Conservation (phyloP, 1,140 invertebrate genomes). For the Drosophila takahashii region DNA sequence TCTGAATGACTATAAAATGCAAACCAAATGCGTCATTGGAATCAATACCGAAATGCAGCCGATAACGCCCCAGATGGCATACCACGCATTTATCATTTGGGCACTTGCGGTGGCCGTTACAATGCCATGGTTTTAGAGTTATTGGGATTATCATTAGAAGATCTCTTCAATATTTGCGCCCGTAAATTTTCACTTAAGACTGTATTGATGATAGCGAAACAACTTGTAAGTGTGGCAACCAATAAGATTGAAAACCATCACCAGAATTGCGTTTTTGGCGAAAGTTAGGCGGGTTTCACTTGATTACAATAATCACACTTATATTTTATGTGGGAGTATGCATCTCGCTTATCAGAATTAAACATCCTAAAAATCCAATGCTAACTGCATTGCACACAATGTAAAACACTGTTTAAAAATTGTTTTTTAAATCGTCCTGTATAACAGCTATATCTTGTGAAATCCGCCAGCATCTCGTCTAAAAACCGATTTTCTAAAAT, state of each 20-base stretch:
- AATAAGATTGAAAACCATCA: slow-evolving; percentile 17
- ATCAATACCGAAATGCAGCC: slow-evolving; percentile 50
- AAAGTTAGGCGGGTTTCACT: slow-evolving; percentile 37
- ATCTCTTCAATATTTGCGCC: slow-evolving; percentile 92
- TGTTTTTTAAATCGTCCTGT: neutral
- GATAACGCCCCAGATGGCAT: slow-evolving; percentile 88
- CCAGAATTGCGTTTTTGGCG: slow-evolving; percentile 26
- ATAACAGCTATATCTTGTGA: slow-evolving; percentile 9
- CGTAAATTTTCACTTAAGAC: slow-evolving; percentile 92
- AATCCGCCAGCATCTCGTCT: slow-evolving; percentile 15
- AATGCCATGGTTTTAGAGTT: slow-evolving; percentile 93
- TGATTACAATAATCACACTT: neutral
- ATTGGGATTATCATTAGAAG: slow-evolving; percentile 92
- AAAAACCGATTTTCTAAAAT: slow-evolving; percentile 23
- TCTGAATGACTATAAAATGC: slow-evolving; percentile 18
- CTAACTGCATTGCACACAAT: neutral
- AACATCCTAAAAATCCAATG: neutral
- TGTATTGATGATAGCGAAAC: slow-evolving; percentile 92
- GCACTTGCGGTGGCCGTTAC: slow-evolving; percentile 92
- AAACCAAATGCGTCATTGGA: slow-evolving; percentile 27
- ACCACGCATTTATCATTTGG: slow-evolving; percentile 94
- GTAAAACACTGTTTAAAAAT: neutral
- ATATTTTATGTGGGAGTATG: neutral
- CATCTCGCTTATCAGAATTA: neutral
- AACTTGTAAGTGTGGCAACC: slow-evolving; percentile 85